Conservation (phyloP, 2,888 invertebrate species). For the Conops quadrifasciatus region DNA sequence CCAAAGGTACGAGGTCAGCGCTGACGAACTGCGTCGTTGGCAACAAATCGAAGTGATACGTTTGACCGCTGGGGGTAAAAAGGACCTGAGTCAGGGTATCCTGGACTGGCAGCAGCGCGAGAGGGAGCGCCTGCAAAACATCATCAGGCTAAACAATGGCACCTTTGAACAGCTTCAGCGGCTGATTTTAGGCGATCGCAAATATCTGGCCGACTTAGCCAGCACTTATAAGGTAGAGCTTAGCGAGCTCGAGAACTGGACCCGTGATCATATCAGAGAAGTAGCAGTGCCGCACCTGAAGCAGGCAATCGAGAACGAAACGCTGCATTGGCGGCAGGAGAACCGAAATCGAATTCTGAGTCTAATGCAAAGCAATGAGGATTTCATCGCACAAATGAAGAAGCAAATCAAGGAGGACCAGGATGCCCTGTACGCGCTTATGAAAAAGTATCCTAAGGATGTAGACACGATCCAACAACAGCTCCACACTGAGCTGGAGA, state of each 20-base stretch:
- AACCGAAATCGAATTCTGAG: conserved; percentile 58
- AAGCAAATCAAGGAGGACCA: conserved; percentile 58
- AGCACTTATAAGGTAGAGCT: conserved; percentile 58
- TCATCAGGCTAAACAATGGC: conserved; percentile 57
- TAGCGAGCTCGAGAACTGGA: conserved; percentile 61
- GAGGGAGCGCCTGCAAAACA: conserved; percentile 53
- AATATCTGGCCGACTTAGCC: conserved; percentile 55
- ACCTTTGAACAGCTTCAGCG: conserved; percentile 62
- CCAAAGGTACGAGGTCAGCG: conserved; percentile 58
- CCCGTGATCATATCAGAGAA: conserved; percentile 56
- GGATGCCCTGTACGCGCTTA: conserved; percentile 54
- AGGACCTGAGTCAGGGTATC: conserved; percentile 49
- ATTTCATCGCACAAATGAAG: conserved; percentile 60
- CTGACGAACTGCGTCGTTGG: conserved; percentile 62
- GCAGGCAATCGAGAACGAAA: conserved; percentile 57
- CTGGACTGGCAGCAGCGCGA: conserved; percentile 60
- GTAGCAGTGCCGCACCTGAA: conserved; percentile 59
- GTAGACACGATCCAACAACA: conserved; percentile 61
- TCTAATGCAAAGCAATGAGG: conserved; percentile 55
- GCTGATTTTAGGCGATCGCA: conserved; percentile 58
- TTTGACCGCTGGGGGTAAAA: conserved; percentile 53
- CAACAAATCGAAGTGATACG: conserved; percentile 59
- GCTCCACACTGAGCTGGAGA: conserved; percentile 57
- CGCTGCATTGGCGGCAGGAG: conserved; percentile 58
- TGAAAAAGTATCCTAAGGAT: conserved; percentile 57